A percentile compares a stretch with the other conserved stretches of the same genome.
Conservation (phyloP, 2,797 vertebrate species). For the Ceryle rudis region DNA sequence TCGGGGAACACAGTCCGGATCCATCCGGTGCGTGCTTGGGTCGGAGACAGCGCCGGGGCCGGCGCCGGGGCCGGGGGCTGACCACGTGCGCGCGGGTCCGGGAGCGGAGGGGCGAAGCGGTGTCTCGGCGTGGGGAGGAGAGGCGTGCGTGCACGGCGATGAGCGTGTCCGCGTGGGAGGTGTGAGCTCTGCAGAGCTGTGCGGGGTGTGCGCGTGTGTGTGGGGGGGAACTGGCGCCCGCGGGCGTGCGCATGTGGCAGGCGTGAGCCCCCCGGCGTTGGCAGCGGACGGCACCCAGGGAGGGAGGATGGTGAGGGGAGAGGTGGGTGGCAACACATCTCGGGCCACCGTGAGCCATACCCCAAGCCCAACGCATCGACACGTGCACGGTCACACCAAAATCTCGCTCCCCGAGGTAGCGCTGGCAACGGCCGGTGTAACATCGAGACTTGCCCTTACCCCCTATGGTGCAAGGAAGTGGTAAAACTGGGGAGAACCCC, state of each 20-base stretch:
- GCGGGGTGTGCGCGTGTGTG: too few relatives aligned
- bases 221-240: too few relatives aligned
- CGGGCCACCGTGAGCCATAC: not conserved
- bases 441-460: not conserved
- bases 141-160: not conserved
- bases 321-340: not conserved
- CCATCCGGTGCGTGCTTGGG: too few relatives aligned
- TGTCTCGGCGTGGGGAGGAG: not conserved
- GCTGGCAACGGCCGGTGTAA: not conserved
- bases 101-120: not conserved
- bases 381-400: not conserved
- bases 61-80: not conserved
- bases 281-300: not conserved
- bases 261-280: not conserved
- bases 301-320: accelerated
- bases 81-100: not conserved
- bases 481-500: not conserved
- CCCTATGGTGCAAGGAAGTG: accelerated
- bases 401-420: not conserved
- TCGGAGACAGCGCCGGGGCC: too few relatives aligned
- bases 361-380: not conserved
- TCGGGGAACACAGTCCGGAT: not conserved
- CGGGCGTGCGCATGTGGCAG: not conserved
- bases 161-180: constrained; percentile 40
- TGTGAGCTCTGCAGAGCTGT: constrained; percentile 21